phyloP scores from a whole-genome alignment of 2,113 vertebrate genomes.

The Apodemus sylvaticus region DNA sequence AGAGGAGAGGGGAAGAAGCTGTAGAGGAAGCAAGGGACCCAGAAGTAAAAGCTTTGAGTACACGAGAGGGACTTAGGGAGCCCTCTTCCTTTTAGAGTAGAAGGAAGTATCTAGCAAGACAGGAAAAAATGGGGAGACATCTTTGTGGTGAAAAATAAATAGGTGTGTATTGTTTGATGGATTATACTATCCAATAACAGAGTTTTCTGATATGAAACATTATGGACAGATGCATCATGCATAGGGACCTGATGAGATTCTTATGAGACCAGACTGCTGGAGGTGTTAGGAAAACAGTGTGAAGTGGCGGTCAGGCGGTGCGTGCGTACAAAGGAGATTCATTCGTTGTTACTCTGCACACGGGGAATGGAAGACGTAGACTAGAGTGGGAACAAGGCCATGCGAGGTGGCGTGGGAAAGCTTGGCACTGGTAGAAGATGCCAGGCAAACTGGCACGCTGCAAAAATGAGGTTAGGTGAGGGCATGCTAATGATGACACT shows the following conservation, averaged over 20 bases:
- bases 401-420: background rate
- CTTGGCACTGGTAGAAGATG: background rate
- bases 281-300: background rate
- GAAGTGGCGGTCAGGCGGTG: background rate
- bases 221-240: background rate
- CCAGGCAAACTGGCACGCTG: too few species aligned
- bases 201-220: background rate
- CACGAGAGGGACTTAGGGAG: background rate
- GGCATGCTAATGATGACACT: too few species aligned
- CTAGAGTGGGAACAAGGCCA: background rate
- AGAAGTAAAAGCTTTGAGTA: background rate
- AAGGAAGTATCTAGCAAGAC: background rate
- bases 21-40: background rate
- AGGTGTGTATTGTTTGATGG: background rate
- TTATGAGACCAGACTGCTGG: background rate
- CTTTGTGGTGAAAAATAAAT: conserved; percentile 8
- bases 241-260: background rate
- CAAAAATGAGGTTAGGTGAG: background rate
- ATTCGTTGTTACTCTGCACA: background rate
- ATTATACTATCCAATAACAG: background rate
- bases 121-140: background rate
- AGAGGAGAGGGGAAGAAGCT: background rate
- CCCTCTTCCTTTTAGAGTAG: background rate
- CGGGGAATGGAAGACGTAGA: background rate
- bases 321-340: background rate